Evolutionary conservation across 2,888 invertebrate species (phyloP).

Genomic region (Agrotis puta): DNA sequence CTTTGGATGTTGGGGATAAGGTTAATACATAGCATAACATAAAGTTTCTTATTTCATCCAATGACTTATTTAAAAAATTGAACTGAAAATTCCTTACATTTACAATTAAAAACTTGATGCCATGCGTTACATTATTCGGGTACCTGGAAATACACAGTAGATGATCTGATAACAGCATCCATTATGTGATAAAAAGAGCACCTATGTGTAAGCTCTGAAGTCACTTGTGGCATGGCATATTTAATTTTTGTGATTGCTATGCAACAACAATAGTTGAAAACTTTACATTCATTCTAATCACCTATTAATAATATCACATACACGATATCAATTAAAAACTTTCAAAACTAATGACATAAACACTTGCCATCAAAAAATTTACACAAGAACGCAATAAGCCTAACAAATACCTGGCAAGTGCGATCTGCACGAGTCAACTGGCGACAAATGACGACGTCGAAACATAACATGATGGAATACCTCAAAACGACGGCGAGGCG

Average conservation of each 20-base stretch:
- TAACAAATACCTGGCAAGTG: conserved; percentile 88
- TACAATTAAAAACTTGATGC: conserved; percentile 76
- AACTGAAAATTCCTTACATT: neutral
- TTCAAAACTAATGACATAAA: conserved; percentile 45
- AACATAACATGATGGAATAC: conserved; percentile 84
- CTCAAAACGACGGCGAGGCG: conserved; percentile 84
- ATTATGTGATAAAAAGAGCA: conserved; percentile 75
- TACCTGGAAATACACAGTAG: conserved; percentile 89
- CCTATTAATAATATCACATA: conserved; percentile 58
- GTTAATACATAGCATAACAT: conserved; percentile 76
- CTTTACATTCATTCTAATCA: conserved; percentile 39
- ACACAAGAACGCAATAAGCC: conserved; percentile 68
- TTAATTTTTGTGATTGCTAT: conserved; percentile 70
- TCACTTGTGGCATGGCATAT: conserved; percentile 70
- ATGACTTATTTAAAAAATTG: neutral
- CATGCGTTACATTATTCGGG: conserved; percentile 79
- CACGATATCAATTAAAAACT: conserved; percentile 48
- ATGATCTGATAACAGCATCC: conserved; percentile 85
- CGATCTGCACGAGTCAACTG: conserved; percentile 77
- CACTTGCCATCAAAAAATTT: conserved; percentile 46
- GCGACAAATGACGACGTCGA: conserved; percentile 77
- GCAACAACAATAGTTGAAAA: conserved; percentile 58
- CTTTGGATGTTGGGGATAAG: conserved; percentile 74
- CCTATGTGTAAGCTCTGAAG: conserved; percentile 74
- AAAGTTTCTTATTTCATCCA: conserved; percentile 69